A percentile compares a stretch with the other conserved stretches of the same genome.
These are phyloP conservation scores for Pentamera pediparva DNA, from an alignment of 53 echinoderm and acorn worm genomes.

Conservation along the genomic window DNA sequence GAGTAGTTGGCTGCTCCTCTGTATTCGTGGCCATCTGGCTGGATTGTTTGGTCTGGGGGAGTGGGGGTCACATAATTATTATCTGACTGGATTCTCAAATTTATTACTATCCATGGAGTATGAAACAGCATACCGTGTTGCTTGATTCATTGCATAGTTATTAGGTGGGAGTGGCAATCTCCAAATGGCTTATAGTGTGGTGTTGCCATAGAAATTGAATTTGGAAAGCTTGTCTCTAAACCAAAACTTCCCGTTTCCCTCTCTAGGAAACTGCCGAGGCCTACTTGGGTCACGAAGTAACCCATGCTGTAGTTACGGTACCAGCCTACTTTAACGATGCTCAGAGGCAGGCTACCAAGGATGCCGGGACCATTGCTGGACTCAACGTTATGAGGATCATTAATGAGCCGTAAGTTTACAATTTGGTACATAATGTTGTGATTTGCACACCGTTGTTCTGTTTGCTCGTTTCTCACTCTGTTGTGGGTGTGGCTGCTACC, in stretches of 20 bases:
- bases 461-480: background rate
- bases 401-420: constrained; percentile 91
- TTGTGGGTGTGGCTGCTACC: no score
- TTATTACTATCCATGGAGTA: no score
- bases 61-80: no score
- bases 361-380: constrained; percentile 92
- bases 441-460: background rate
- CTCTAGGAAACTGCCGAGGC: constrained; percentile 92
- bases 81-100: no score
- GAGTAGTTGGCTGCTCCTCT: no score
- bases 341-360: constrained; percentile 97
- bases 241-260: background rate
- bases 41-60: no score
- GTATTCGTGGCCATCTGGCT: no score
- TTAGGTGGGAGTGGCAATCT: background rate
- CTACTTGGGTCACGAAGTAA: constrained; percentile 77
- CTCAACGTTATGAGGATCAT: constrained; percentile 99
- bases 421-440: background rate
- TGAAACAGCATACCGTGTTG: no score
- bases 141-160: background rate
- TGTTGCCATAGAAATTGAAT: background rate
- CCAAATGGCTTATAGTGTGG: background rate
- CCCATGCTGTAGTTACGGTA: constrained; percentile 92
- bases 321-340: constrained; percentile 99
- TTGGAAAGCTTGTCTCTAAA: background rate